Conservation (phyloP, 2,113 vertebrate genomes). For the Amphilophus citrinellus region DNA sequence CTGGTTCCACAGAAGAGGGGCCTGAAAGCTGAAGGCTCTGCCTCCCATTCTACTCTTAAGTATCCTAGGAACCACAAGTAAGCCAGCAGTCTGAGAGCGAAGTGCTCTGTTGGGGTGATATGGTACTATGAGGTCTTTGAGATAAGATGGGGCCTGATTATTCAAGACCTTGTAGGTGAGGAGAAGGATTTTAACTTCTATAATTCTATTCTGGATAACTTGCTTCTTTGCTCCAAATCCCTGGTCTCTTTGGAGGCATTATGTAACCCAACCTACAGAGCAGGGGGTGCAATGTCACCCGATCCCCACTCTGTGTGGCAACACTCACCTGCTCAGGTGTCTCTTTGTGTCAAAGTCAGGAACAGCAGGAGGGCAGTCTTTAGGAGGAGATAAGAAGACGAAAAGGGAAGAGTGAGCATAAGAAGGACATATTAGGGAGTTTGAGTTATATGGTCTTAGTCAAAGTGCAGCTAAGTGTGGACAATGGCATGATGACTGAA, state of each 20-base stretch:
- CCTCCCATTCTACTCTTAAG: too few relatives aligned
- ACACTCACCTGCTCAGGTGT: constrained; percentile 76
- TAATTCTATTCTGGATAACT: not conserved
- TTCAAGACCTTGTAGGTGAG: too few relatives aligned
- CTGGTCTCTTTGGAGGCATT: constrained; percentile 14
- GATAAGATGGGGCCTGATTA: too few relatives aligned
- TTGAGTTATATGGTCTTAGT: constrained; percentile 19
- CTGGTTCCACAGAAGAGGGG: too few relatives aligned
- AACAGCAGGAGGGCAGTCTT: constrained; percentile 12
- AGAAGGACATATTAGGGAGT: not conserved
- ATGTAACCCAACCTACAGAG: constrained; percentile 67
- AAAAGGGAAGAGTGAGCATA: not conserved
- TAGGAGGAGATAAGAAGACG: not conserved
- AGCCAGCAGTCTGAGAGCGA: too few relatives aligned
- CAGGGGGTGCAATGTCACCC: constrained; percentile 63
- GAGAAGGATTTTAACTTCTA: too few relatives aligned
- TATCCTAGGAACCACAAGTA: too few relatives aligned
- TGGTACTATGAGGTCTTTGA: too few relatives aligned
- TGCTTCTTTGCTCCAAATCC: not conserved
- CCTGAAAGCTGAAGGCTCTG: too few relatives aligned
- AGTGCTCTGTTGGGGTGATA: too few relatives aligned
- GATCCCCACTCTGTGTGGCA: constrained; percentile 63
- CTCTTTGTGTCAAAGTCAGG: constrained; percentile 41
- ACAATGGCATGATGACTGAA: constrained; percentile 59
- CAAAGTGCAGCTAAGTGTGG: constrained; percentile 14